Conservation (phyloP, 2,888 invertebrate genomes). For the Caradrina clavipalpis region DNA sequence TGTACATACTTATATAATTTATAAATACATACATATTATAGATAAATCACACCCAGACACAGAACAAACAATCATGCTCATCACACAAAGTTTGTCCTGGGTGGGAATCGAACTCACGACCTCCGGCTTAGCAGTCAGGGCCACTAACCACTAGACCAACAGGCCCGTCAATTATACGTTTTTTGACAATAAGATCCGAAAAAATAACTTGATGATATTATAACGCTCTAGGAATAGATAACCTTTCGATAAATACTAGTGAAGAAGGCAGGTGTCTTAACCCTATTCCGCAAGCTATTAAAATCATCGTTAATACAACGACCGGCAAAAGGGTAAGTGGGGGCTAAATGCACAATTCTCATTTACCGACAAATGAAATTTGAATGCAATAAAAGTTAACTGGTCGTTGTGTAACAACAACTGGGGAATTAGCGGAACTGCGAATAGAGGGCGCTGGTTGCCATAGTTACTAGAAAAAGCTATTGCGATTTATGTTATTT, state of each 20-base stretch:
- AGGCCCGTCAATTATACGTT: too few species aligned
- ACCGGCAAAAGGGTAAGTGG: constrained; percentile 62
- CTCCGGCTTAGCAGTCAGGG: too few species aligned
- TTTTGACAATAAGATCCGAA: too few species aligned
- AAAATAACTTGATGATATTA: neutral
- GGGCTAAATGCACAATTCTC: constrained; percentile 69
- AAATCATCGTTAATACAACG: constrained; percentile 57
- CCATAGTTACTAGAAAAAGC: constrained; percentile 36
- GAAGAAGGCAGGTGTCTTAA: constrained; percentile 36
- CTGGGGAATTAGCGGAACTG: constrained; percentile 37
- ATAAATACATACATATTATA: too few species aligned
- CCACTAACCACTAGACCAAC: too few species aligned
- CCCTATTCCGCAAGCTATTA: constrained; percentile 38
- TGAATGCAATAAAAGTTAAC: constrained; percentile 66
- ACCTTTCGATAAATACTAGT: constrained; percentile 16
- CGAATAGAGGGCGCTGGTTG: constrained; percentile 34
- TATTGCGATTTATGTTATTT: constrained; percentile 42
- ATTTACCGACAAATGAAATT: constrained; percentile 65
- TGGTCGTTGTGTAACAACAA: constrained; percentile 54
- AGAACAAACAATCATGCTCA: too few species aligned
- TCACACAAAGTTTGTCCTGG: too few species aligned
- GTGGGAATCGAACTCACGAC: too few species aligned
- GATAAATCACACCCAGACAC: too few species aligned
- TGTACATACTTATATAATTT: too few species aligned
- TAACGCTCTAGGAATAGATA: too few species aligned